Evolutionary conservation across 23 tunicate species (phyloP).

Genomic region (Corella eumyota): DNA sequence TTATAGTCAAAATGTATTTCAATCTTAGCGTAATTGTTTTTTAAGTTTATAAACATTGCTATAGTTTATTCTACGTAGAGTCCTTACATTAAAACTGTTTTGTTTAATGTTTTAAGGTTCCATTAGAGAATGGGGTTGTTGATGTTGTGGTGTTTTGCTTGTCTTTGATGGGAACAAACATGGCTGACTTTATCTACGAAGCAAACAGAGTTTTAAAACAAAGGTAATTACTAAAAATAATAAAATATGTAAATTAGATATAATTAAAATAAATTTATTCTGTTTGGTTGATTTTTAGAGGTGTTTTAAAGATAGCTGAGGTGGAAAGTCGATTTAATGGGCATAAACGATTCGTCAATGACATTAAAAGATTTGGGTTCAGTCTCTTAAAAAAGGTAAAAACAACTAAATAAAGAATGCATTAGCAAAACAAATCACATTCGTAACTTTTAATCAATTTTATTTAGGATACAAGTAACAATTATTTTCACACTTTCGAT

Average conservation of each 20-base stretch:
- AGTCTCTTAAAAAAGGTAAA: constrained; percentile 32
- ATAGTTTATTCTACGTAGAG: too few relatives aligned
- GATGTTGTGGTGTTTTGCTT: constrained; percentile 77
- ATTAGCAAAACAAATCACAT: too few relatives aligned
- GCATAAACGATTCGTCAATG: constrained; percentile 17
- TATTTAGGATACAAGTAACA: constrained; percentile 35
- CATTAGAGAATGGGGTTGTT: constrained; percentile 34
- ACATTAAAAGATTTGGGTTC: constrained; percentile 63
- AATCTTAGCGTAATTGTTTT: too few relatives aligned
- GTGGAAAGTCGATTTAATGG: constrained; percentile 69
- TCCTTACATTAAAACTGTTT: too few relatives aligned
- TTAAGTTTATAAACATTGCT: too few relatives aligned
- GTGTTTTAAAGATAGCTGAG: constrained; percentile 63
- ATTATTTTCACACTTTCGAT: constrained; percentile 60
- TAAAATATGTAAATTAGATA: too few relatives aligned
- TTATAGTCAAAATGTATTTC: too few relatives aligned
- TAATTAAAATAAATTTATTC: too few relatives aligned
- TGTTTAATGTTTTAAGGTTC: constrained; percentile 41
- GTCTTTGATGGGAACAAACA: constrained; percentile 79
- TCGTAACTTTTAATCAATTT: too few relatives aligned
- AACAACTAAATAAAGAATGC: too few relatives aligned
- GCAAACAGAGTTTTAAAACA: constrained; percentile 64
- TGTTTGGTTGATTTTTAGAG: too few relatives aligned
- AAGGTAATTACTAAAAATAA: constrained; percentile 24
- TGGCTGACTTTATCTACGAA: constrained; percentile 42